A percentile compares a stretch with the other conserved stretches of the same genome.
Conservation (phyloP, 2,797 vertebrate genomes). For the Galago senegalensis region DNA sequence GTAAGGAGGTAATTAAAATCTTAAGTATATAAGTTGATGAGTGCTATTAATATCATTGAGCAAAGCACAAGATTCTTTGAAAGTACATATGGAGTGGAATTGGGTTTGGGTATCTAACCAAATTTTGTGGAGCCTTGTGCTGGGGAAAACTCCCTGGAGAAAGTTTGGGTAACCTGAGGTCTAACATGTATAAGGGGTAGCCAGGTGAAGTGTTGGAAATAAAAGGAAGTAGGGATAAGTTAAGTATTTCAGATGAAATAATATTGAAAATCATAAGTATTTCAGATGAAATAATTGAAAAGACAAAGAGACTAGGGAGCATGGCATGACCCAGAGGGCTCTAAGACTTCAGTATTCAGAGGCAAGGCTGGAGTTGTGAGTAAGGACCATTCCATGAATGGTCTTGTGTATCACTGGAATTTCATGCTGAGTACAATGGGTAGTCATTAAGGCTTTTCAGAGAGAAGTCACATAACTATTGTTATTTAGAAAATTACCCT, state of each 20-base stretch:
- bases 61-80: constrained; percentile 14
- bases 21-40: constrained; percentile 26
- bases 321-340: neutral
- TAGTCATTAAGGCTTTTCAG: constrained; percentile 35
- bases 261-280: neutral
- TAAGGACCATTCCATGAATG: neutral
- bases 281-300: constrained; percentile 22
- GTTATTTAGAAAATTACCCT: constrained; percentile 9
- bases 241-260: neutral
- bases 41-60: neutral
- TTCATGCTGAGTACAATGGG: neutral
- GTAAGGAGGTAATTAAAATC: constrained; percentile 49
- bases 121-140: neutral
- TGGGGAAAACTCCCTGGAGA: constrained; percentile 40
- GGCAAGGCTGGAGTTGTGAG: neutral
- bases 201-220: neutral
- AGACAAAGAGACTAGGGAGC: constrained; percentile 13
- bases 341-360: constrained; percentile 30
- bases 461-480: constrained; percentile 28
- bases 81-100: constrained; percentile 7
- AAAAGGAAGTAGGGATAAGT: neutral
- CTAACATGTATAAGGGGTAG: neutral
- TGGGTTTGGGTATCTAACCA: constrained; percentile 12
- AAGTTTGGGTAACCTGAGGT: constrained; percentile 38
- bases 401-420: neutral